Evolutionary conservation across 1,140 invertebrate genomes (phyloP).

Genomic region (Eufriesea mexicana): DNA sequence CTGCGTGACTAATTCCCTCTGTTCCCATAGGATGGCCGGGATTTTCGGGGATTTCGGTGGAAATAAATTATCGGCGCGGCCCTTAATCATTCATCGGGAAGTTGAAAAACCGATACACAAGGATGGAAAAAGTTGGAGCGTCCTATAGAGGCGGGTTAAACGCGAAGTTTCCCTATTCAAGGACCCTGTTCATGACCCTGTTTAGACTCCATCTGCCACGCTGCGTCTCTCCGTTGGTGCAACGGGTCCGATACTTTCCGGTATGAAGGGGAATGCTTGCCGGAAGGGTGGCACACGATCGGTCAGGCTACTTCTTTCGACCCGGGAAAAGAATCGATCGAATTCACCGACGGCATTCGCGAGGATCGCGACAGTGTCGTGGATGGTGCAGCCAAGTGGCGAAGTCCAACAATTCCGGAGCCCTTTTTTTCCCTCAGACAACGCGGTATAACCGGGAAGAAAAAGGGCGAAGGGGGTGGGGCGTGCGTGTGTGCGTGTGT

Average conservation of each 20-base stretch:
- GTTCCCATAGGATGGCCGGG: not conserved
- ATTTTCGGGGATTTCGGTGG: not conserved
- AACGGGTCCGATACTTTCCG: not conserved
- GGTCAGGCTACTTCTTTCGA: not conserved
- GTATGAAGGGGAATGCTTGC: not conserved
- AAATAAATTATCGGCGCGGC: not conserved
- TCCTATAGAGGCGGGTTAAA: not conserved
- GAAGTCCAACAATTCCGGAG: slow-evolving; percentile 31
- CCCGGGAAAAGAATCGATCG: slow-evolving; percentile 16
- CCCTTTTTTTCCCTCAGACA: slow-evolving; percentile 50
- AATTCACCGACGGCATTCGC: not conserved
- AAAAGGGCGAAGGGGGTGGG: not conserved
- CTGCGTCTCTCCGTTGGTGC: not conserved
- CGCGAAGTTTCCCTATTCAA: not conserved
- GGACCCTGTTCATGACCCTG: slow-evolving; percentile 1
- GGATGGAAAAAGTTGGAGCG: not conserved
- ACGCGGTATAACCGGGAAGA: slow-evolving; percentile 40
- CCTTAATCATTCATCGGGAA: not conserved
- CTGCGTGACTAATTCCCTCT: slow-evolving; percentile 1
- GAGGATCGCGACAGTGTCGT: slow-evolving; percentile 7
- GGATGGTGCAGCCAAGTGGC: slow-evolving; percentile 21
- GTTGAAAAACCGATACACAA: not conserved
- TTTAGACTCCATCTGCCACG: not conserved
- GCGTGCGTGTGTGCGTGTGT: not conserved
- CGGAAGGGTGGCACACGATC: not conserved